Evolutionary conservation across 2,888 invertebrate genomes (phyloP), one percentile per base, ranked within the genome.

Genomic region (Teleiodes luculella): DNA sequence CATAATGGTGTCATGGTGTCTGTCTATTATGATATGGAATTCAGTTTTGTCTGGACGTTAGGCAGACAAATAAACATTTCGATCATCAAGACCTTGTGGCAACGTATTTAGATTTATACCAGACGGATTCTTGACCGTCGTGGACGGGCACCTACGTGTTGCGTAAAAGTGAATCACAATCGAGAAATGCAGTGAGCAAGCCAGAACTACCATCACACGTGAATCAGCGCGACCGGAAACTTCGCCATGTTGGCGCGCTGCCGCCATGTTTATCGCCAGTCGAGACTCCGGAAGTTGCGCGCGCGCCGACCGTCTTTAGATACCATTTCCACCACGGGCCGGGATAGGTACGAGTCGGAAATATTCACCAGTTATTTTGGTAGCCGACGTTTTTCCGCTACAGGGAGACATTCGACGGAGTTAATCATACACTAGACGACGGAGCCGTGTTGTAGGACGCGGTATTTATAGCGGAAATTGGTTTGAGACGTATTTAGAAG

Each of bases 151-250:
- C 73, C 76, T 79, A 81, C 77, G 70, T 78, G 68, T 83, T 83
- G 79, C 83, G 80, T 85, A 81, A 82, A 70, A 72, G 79, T 89
- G 89, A 89, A 83, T 87, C 89, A 89, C 75, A 73, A 72, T 73
- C 74, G 76, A 87, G 85, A 85, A 85, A 88, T 87, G 87, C 83
- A 84, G 72, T 78, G 83, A 86, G 85, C 83, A 80, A 86, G 76
- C 78, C 82, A 81, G 76, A 77, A 75, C 74, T 73, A 74, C 74
- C 76, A 78, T 78, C 76, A 76, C 67, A 76, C 79, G 84, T 88
- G 88, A 89, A 82, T 89, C 88, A 88, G 81, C 86, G 70, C 78
- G 78, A 75, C 86, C 88, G 88, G 88, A 88, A 86, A 80, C 86
- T 74, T 70, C 83, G 87, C 86, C 87, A 88, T 88, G 83, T 87